Conservation (phyloP, 2,888 invertebrate species). For the Drosophila diplacantha region DNA sequence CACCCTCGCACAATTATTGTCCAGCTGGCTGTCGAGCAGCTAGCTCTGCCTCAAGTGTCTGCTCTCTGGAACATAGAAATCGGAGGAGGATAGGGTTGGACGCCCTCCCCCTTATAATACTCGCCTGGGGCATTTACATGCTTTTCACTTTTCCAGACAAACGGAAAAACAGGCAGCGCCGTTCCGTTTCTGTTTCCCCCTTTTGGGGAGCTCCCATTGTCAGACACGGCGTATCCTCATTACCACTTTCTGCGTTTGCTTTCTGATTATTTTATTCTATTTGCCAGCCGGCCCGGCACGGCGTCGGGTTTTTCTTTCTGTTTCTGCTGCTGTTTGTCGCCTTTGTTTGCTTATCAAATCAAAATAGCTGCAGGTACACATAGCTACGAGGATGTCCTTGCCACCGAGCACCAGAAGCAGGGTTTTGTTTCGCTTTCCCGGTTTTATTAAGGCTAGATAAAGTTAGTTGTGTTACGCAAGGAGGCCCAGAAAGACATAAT, state of each 20-base stretch:
- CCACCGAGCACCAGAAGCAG: slow-evolving; percentile 2
- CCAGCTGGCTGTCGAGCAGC: slow-evolving; percentile 57
- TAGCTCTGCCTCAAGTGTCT: slow-evolving; percentile 58
- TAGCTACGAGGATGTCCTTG: slow-evolving; percentile 28
- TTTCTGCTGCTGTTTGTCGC: slow-evolving; percentile 18
- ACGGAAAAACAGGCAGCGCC: slow-evolving; percentile 31
- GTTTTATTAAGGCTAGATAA: slow-evolving; percentile 4
- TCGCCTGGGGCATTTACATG: slow-evolving; percentile 60
- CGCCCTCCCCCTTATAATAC: slow-evolving; percentile 28
- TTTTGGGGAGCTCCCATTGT: slow-evolving; percentile 28
- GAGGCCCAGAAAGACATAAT: neutral
- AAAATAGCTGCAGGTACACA: slow-evolving; percentile 45
- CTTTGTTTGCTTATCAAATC: slow-evolving; percentile 41
- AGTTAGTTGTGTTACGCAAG: neutral
- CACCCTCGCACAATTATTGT: slow-evolving; percentile 59
- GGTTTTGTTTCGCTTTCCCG: slow-evolving; percentile 4
- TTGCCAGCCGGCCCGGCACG: slow-evolving; percentile 46
- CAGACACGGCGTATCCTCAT: slow-evolving; percentile 61
- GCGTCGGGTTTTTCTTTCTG: slow-evolving; percentile 3
- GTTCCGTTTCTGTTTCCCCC: slow-evolving; percentile 7
- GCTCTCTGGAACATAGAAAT: slow-evolving; percentile 30
- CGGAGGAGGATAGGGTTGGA: slow-evolving; percentile 1
- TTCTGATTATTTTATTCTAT: slow-evolving; percentile 65
- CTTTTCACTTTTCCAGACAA: slow-evolving; percentile 64
- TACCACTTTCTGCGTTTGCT: slow-evolving; percentile 59